Conservation (phyloP, 2,888 invertebrate species). For the Xestobium rufovillosum region DNA sequence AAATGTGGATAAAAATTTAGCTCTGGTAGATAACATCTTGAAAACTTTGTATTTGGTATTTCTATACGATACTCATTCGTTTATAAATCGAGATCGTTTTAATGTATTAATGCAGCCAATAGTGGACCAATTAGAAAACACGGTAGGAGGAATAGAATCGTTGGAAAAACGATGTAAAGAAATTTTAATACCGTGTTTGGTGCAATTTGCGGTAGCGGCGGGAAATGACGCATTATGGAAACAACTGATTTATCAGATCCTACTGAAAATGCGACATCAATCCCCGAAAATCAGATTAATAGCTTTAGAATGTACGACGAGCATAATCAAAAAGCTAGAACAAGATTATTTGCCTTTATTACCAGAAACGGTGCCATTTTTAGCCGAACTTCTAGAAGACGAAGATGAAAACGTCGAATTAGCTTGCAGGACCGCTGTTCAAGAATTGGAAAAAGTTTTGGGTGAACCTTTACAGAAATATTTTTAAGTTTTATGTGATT, state of each 20-base stretch:
- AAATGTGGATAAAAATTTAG: slow-evolving; percentile 50
- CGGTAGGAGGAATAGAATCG: slow-evolving; percentile 52
- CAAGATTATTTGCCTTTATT: slow-evolving; percentile 82
- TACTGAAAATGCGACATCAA: slow-evolving; percentile 77
- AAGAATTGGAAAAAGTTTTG: slow-evolving; percentile 76
- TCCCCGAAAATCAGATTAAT: slow-evolving; percentile 66
- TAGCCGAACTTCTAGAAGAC: slow-evolving; percentile 89
- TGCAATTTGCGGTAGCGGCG: slow-evolving; percentile 73
- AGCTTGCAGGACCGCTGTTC: slow-evolving; percentile 70
- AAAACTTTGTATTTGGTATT: slow-evolving; percentile 72
- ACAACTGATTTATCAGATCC: slow-evolving; percentile 79
- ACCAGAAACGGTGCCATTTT: slow-evolving; percentile 89
- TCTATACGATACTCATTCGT: slow-evolving; percentile 73
- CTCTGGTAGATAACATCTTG: slow-evolving; percentile 63
- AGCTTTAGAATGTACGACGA: slow-evolving; percentile 64
- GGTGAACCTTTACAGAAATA: slow-evolving; percentile 89
- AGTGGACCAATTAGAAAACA: slow-evolving; percentile 82
- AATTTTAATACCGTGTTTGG: slow-evolving; percentile 69
- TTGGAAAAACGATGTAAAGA: slow-evolving; percentile 54
- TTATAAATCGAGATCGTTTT: slow-evolving; percentile 78
- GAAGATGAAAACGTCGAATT: slow-evolving; percentile 76
- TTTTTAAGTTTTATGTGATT: slow-evolving; percentile 47
- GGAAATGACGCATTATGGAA: slow-evolving; percentile 87
- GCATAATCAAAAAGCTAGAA: slow-evolving; percentile 75
- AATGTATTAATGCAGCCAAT: slow-evolving; percentile 78